phyloP scores from a whole-genome alignment of 1,140 invertebrate genomes.

The Teleopsis dalmanni region DNA sequence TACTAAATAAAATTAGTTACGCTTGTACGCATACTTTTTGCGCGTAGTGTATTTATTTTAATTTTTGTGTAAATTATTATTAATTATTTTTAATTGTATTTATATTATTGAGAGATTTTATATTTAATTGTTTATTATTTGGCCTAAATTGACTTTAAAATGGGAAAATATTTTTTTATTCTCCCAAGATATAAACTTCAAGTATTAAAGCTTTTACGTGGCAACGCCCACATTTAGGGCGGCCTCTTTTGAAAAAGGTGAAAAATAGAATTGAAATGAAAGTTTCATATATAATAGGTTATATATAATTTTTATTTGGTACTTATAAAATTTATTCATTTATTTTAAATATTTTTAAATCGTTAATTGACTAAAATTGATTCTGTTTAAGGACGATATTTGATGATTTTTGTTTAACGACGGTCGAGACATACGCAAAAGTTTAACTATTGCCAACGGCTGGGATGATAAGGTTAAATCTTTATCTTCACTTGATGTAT shows the following conservation, averaged over 20 bases:
- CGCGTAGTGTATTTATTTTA: slow-evolving; percentile 2
- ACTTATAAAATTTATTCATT: not conserved
- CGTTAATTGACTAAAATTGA: slow-evolving; percentile 12
- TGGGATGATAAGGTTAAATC: too few relatives aligned
- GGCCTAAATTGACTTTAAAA: slow-evolving; percentile 7
- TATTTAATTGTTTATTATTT: slow-evolving; percentile 3
- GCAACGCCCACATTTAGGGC: slow-evolving; percentile 4
- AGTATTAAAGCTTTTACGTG: slow-evolving; percentile 9
- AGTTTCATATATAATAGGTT: not conserved
- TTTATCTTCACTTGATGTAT: too few relatives aligned
- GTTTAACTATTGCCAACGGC: too few relatives aligned
- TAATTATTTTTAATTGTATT: not conserved
- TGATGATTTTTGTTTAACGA: too few relatives aligned
- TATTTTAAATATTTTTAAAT: slow-evolving; percentile 1
- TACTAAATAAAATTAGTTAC: too few relatives aligned
- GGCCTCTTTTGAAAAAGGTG: not conserved
- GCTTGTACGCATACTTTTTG: too few relatives aligned
- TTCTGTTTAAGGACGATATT: slow-evolving; percentile 11
- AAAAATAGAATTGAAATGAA: not conserved
- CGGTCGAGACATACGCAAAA: too few relatives aligned
- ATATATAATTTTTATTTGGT: slow-evolving; percentile 1
- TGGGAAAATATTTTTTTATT: not conserved
- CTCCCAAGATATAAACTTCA: slow-evolving; percentile 3
- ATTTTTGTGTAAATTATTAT: not conserved
- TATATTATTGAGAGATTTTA: not conserved